These are phyloP conservation scores for Crocidura indochinensis DNA, from an alignment of 2,797 vertebrate genomes.

Conservation along the genomic window DNA sequence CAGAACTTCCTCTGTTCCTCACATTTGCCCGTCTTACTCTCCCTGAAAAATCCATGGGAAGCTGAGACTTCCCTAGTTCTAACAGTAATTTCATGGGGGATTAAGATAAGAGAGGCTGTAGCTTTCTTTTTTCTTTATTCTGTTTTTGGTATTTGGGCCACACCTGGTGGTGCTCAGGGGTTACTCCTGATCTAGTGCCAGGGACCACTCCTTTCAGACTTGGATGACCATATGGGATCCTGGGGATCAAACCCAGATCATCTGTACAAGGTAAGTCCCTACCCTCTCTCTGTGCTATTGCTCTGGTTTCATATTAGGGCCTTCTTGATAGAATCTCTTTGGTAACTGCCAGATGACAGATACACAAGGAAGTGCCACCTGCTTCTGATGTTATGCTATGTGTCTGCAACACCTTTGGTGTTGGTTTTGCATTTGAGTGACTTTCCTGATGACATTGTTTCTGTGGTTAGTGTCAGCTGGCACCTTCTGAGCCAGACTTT, in stretches of 20 bases:
- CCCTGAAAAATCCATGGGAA: not conserved
- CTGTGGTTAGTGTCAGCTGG: not conserved
- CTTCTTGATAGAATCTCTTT: not conserved
- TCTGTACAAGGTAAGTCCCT: too few species aligned
- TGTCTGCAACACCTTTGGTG: not conserved
- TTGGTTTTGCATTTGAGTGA: not conserved
- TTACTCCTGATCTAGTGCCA: too few species aligned
- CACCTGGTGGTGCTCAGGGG: too few species aligned
- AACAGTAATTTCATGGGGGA: not conserved
- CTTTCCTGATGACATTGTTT: not conserved
- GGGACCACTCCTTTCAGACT: too few species aligned
- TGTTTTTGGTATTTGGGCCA: too few species aligned
- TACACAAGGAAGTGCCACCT: not conserved
- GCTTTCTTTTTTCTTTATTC: not conserved
- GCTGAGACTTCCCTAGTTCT: not conserved
- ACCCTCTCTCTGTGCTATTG: too few species aligned
- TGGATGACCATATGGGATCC: too few species aligned
- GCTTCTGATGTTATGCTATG: not conserved
- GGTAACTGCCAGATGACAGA: slow-evolving; percentile 3
- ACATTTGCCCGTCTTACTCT: not conserved
- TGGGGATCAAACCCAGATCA: too few species aligned
- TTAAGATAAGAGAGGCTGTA: not conserved
- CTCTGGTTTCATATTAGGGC: too few species aligned
- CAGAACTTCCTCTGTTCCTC: not conserved
- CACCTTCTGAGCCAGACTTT: not conserved